phyloP scores from a whole-genome alignment of 2,113 vertebrate genomes.

The Chionis minor region DNA sequence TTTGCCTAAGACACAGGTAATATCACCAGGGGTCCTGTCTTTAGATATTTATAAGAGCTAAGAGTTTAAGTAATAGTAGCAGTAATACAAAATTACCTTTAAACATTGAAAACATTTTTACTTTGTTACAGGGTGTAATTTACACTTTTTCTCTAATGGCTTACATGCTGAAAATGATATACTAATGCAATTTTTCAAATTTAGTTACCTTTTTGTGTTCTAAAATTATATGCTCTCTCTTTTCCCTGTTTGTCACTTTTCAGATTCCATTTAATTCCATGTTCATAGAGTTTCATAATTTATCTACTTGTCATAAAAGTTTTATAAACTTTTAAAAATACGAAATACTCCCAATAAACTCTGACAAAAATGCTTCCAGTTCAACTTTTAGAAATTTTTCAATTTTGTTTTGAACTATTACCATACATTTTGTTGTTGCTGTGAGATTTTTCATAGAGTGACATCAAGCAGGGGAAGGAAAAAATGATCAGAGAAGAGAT shows the following conservation, averaged over 20 bases:
- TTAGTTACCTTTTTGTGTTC: conserved; percentile 80
- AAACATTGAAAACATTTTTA: conserved; percentile 89
- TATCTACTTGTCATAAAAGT: conserved; percentile 81
- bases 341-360: conserved; percentile 74
- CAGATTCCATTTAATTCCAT: conserved; percentile 77
- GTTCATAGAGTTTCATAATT: conserved; percentile 74
- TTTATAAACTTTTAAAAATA: conserved; percentile 76
- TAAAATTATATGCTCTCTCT: conserved; percentile 81
- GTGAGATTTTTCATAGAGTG: conserved; percentile 54
- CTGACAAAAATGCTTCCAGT: conserved; percentile 75
- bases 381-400: conserved; percentile 79
- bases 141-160: conserved; percentile 84
- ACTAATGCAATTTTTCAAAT: conserved; percentile 87
- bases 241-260: conserved; percentile 80
- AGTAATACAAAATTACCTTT: conserved; percentile 91
- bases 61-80: conserved; percentile 96
- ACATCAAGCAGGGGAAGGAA: conserved; percentile 58
- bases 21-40: conserved; percentile 93
- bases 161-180: conserved; percentile 82
- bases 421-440: conserved; percentile 53
- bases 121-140: conserved; percentile 88
- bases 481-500: conserved; percentile 66
- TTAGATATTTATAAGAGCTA: conserved; percentile 93
- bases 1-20: conserved; percentile 90
- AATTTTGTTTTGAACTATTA: conserved; percentile 75